phyloP scores from a whole-genome alignment of 2,113 vertebrate species.

The Anolis sagrei region DNA sequence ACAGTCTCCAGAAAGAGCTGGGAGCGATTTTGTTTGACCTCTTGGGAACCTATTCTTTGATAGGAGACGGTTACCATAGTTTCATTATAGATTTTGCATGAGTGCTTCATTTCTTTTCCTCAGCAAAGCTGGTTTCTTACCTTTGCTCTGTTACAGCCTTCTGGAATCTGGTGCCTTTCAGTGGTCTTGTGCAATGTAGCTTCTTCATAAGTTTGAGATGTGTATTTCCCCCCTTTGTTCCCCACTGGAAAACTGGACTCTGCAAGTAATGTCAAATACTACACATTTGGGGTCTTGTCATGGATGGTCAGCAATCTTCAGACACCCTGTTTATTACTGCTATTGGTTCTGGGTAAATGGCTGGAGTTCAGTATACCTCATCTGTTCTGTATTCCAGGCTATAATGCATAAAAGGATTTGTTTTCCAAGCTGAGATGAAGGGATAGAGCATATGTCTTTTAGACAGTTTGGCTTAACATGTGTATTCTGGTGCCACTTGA shows the following conservation, averaged over 20 bases:
- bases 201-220: too few species aligned
- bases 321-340: slow-evolving; percentile 2
- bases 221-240: not conserved
- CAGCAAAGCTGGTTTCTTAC: too few species aligned
- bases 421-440: slow-evolving; percentile 54
- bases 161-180: too few species aligned
- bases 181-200: too few species aligned
- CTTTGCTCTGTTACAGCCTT: too few species aligned
- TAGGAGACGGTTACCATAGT: too few species aligned
- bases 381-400: slow-evolving; percentile 36
- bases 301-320: not conserved
- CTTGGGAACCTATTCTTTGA: too few species aligned
- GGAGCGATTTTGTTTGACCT: not conserved
- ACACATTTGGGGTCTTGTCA: not conserved
- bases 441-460: slow-evolving; percentile 37
- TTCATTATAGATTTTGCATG: too few species aligned
- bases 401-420: slow-evolving; percentile 48
- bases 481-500: slow-evolving; percentile 56
- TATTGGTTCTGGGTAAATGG: slow-evolving; percentile 42
- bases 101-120: too few species aligned
- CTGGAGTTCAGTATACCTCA: slow-evolving; percentile 43
- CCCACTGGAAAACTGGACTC: not conserved
- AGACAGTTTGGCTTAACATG: slow-evolving; percentile 53
- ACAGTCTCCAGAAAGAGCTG: not conserved
- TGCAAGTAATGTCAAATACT: not conserved